Conservation (phyloP, 2,113 vertebrate species). For the Lepisosteus oculatus region DNA sequence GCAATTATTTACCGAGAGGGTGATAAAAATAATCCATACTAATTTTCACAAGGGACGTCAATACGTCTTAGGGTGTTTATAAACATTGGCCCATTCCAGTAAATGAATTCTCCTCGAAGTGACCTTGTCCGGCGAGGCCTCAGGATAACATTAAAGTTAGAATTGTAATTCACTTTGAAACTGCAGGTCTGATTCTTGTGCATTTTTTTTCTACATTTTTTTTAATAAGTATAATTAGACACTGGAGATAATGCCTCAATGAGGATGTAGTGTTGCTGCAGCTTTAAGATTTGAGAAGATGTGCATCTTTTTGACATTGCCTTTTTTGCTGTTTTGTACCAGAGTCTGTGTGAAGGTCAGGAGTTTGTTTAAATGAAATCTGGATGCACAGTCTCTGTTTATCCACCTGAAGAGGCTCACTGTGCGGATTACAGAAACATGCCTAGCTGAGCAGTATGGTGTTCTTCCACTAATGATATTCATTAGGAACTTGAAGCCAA, state of each 20-base stretch:
- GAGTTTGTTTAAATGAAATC: background rate
- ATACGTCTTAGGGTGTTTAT: slow-evolving; percentile 6
- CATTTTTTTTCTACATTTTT: background rate
- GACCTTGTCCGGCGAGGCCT: slow-evolving; percentile 10
- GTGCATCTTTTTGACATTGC: background rate
- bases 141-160: background rate
- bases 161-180: background rate
- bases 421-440: background rate
- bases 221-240: background rate
- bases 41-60: slow-evolving; percentile 16
- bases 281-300: background rate
- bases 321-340: background rate
- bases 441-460: background rate
- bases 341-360: background rate
- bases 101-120: slow-evolving; percentile 9
- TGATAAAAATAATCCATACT: slow-evolving; percentile 10
- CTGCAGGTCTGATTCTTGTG: background rate
- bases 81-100: background rate
- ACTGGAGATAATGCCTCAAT: no score
- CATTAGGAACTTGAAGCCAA: background rate
- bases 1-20: slow-evolving; percentile 9
- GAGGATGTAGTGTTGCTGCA: background rate
- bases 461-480: background rate
- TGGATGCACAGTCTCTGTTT: background rate
- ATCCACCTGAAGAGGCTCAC: background rate